Conservation (phyloP, 2,113 vertebrate genomes). For the Pluvialis apricaria region DNA sequence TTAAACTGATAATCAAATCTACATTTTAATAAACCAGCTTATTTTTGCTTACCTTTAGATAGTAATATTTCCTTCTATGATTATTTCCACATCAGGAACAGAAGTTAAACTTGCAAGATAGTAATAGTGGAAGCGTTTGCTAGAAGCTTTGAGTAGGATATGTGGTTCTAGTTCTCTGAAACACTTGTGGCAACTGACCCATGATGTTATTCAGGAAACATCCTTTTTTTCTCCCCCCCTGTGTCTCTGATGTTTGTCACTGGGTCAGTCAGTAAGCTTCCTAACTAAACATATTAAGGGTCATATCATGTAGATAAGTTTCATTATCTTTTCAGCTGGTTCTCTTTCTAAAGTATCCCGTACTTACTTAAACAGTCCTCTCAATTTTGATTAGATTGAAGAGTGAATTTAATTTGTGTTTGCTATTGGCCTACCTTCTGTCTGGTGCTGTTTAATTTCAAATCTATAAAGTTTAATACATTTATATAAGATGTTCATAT, state of each 20-base stretch:
- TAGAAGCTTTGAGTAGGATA: not conserved
- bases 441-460: not conserved
- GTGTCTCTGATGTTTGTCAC: not conserved
- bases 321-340: not conserved
- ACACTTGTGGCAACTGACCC: not conserved
- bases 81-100: not conserved
- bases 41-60: slow-evolving; percentile 11
- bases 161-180: not conserved
- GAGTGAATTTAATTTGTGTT: not conserved
- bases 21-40: not conserved
- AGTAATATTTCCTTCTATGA: not conserved
- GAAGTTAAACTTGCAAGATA: not conserved
- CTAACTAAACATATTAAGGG: not conserved
- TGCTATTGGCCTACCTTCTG: not conserved
- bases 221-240: not conserved
- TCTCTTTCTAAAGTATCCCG: not conserved
- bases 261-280: not conserved
- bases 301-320: not conserved
- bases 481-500: not conserved
- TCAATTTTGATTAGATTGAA: not conserved
- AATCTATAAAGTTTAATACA: not conserved
- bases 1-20: not conserved
- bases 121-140: not conserved
- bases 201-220: not conserved
- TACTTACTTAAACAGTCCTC: not conserved